Conservation (phyloP, 2,797 vertebrate species). For the Thalassophryne amazonica region DNA sequence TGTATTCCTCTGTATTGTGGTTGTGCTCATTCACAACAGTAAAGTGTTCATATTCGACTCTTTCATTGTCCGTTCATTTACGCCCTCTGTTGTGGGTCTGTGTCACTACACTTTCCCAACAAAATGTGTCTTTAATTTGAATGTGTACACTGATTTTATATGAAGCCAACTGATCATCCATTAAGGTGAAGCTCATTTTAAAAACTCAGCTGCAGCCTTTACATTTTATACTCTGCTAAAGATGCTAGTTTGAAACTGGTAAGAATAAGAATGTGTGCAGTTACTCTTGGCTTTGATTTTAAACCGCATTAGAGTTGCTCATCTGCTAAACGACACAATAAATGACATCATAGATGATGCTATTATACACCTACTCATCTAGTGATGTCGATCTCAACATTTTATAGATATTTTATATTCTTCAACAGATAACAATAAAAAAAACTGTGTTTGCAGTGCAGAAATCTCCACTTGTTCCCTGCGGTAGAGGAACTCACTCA, state of each 20-base stretch:
- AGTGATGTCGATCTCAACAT: slow-evolving; percentile 17
- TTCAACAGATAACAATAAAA: slow-evolving; percentile 23
- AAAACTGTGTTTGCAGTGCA: slow-evolving; percentile 10
- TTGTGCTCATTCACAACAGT: too few relatives aligned
- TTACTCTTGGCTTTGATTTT: slow-evolving; percentile 58
- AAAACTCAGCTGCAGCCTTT: slow-evolving; percentile 28
- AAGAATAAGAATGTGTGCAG: slow-evolving; percentile 43
- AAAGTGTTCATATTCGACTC: too few relatives aligned
- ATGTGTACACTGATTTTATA: slow-evolving; percentile 1
- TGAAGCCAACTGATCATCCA: slow-evolving; percentile 34
- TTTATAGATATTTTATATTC: slow-evolving; percentile 29
- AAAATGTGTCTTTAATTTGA: background rate
- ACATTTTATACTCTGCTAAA: slow-evolving; percentile 36
- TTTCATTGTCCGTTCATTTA: too few relatives aligned
- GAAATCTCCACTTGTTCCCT: background rate
- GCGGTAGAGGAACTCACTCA: slow-evolving; percentile 85
- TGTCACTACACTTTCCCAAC: too few relatives aligned
- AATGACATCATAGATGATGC: slow-evolving; percentile 56
- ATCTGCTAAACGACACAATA: slow-evolving; percentile 69
- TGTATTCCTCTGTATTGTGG: too few relatives aligned
- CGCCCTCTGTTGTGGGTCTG: too few relatives aligned
- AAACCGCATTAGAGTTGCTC: slow-evolving; percentile 61
- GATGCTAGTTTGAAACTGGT: slow-evolving; percentile 47
- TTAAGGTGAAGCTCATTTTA: slow-evolving; percentile 18
- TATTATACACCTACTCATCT: slow-evolving; percentile 47